A percentile compares a stretch with the other conserved stretches of the same genome.
Evolutionary conservation across 2,113 vertebrate genomes (phyloP).

Genomic region (Petromus typicus): DNA sequence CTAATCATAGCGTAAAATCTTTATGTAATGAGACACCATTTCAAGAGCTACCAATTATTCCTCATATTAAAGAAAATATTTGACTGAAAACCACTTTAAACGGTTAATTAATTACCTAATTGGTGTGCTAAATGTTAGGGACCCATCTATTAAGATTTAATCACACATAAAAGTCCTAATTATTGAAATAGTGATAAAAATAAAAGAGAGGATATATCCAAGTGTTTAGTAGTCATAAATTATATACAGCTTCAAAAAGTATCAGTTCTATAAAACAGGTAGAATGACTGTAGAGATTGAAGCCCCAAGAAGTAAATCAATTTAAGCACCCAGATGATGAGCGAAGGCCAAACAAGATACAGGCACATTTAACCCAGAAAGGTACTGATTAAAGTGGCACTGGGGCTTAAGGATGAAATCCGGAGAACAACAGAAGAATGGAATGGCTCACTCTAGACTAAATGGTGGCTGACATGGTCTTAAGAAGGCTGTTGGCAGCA

Average conservation of each 20-base stretch:
- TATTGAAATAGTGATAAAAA: slow-evolving; percentile 20
- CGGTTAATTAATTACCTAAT: not conserved
- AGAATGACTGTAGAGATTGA: not conserved
- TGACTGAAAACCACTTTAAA: not conserved
- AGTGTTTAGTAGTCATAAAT: not conserved
- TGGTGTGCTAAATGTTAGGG: not conserved
- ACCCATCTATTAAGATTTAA: not conserved
- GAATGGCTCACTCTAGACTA: not conserved
- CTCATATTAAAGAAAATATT: not conserved
- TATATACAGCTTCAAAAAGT: not conserved
- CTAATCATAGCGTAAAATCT: not conserved
- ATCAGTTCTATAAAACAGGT: slow-evolving; percentile 25
- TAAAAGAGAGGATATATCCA: not conserved
- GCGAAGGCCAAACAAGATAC: not conserved
- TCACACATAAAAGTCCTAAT: not conserved
- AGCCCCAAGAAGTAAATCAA: not conserved
- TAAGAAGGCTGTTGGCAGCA: not conserved
- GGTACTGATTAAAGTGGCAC: not conserved
- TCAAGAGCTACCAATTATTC: not conserved
- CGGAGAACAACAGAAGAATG: not conserved
- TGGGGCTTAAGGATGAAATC: not conserved
- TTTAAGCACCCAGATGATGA: not conserved
- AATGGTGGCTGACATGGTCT: not conserved
- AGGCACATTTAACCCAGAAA: not conserved
- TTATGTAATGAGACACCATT: not conserved